A percentile compares a stretch with the other conserved stretches of the same genome.
Conservation (phyloP, 2,797 vertebrate species). For the Hypotaenidia philippensis region DNA sequence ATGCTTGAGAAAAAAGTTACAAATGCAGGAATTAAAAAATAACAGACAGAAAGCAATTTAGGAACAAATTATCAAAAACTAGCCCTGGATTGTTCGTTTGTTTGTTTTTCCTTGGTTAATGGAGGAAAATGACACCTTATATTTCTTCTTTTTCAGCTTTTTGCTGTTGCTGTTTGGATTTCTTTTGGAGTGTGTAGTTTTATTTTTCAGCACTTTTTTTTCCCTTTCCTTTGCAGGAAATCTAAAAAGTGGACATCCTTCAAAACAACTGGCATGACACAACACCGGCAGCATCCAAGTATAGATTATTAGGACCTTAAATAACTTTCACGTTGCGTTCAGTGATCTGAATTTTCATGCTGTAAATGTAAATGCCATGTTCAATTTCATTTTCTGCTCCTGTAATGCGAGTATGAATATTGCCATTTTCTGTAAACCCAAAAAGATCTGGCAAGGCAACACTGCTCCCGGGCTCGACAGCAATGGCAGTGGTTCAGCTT, state of each 20-base stretch:
- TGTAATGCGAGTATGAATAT: constrained; percentile 57
- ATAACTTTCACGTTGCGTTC: constrained; percentile 15
- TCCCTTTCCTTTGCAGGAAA: not conserved
- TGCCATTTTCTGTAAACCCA: constrained; percentile 66
- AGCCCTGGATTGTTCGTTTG: not conserved
- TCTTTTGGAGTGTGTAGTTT: not conserved
- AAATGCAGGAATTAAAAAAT: not conserved
- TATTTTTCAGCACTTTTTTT: not conserved
- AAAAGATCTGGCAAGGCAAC: constrained; percentile 40
- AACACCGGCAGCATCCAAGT: not conserved
- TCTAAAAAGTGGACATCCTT: not conserved
- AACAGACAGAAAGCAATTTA: not conserved
- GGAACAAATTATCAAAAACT: not conserved
- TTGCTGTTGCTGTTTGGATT: not conserved
- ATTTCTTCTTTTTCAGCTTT: not conserved
- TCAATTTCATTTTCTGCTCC: constrained; percentile 58
- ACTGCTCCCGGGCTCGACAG: constrained; percentile 39
- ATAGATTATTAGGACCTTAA: constrained; percentile 32
- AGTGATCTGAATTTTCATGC: constrained; percentile 64
- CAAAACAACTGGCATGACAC: not conserved
- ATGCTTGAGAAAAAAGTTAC: not conserved
- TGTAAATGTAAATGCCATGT: constrained; percentile 70
- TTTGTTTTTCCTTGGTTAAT: not conserved
- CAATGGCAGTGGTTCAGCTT: constrained; percentile 68
- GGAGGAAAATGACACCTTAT: not conserved